phyloP scores from a whole-genome alignment of 2,113 vertebrate genomes.

The Forbesichthys papilliferus region DNA sequence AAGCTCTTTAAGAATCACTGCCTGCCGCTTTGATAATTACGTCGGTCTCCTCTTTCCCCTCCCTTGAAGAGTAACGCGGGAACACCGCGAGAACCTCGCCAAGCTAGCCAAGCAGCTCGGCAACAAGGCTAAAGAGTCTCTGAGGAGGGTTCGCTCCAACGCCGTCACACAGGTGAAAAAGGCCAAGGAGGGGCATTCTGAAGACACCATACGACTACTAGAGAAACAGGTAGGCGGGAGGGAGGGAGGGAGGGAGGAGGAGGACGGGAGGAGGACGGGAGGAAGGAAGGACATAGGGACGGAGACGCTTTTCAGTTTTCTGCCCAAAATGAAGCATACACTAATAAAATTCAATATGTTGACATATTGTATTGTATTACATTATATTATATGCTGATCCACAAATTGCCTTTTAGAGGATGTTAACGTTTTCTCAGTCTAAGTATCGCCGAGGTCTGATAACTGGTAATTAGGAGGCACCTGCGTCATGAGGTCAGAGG shows the following conservation, averaged over 20 bases:
- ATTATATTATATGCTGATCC: too few species aligned
- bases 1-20: too few species aligned
- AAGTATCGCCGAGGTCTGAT: too few species aligned
- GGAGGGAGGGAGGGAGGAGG: neutral
- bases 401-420: too few species aligned
- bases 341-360: too few species aligned
- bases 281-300: neutral
- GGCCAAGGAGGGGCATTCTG: constrained; percentile 83
- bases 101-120: constrained; percentile 90
- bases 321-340: too few species aligned
- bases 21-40: too few species aligned
- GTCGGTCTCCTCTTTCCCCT: neutral
- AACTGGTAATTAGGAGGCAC: too few species aligned
- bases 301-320: too few species aligned
- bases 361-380: too few species aligned
- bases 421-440: too few species aligned
- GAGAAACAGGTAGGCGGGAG: constrained; percentile 88
- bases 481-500: too few species aligned
- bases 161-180: constrained; percentile 85
- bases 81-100: constrained; percentile 88
- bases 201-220: constrained; percentile 87
- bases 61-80: constrained; percentile 84
- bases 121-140: constrained; percentile 92
- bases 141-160: constrained; percentile 83
- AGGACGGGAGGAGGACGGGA: neutral